Conservation (phyloP, 2,797 vertebrate species). For the Lacerta bilineata region DNA sequence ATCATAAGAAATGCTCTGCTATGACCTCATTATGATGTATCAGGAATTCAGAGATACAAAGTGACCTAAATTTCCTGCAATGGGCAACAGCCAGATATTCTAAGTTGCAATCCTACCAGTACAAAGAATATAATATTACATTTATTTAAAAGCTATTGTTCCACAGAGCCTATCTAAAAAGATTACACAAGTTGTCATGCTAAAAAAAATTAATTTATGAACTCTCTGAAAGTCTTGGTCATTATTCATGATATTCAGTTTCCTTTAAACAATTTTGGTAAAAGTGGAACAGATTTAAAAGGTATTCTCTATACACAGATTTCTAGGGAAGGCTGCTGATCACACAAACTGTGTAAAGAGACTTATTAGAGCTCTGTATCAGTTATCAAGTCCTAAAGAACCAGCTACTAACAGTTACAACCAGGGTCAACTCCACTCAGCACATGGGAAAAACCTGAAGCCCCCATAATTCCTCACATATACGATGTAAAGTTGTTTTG, state of each 20-base stretch:
- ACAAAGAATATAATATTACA: not conserved
- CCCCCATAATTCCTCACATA: not conserved
- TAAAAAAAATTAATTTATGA: not conserved
- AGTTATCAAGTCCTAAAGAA: too few relatives aligned
- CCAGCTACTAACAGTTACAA: not conserved
- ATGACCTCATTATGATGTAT: not conserved
- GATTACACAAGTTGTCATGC: fast-evolving
- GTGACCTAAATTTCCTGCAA: constrained; percentile 44
- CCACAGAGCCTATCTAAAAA: fast-evolving
- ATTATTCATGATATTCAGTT: not conserved
- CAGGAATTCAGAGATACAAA: constrained; percentile 22
- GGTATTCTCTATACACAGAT: not conserved
- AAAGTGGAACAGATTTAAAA: not conserved
- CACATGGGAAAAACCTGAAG: not conserved
- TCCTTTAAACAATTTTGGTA: not conserved
- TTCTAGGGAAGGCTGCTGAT: not conserved
- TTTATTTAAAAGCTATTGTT: fast-evolving
- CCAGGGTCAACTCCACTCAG: not conserved
- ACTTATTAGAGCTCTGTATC: not conserved
- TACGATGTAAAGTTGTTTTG: not conserved
- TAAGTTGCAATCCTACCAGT: constrained; percentile 1
- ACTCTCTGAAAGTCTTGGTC: not conserved
- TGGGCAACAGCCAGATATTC: not conserved
- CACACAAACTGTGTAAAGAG: not conserved
- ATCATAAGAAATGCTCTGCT: not conserved